A percentile compares a stretch with the other conserved stretches of the same genome.
Evolutionary conservation across 2,797 vertebrate genomes (phyloP).

Genomic region (Nannoperca obscura): DNA sequence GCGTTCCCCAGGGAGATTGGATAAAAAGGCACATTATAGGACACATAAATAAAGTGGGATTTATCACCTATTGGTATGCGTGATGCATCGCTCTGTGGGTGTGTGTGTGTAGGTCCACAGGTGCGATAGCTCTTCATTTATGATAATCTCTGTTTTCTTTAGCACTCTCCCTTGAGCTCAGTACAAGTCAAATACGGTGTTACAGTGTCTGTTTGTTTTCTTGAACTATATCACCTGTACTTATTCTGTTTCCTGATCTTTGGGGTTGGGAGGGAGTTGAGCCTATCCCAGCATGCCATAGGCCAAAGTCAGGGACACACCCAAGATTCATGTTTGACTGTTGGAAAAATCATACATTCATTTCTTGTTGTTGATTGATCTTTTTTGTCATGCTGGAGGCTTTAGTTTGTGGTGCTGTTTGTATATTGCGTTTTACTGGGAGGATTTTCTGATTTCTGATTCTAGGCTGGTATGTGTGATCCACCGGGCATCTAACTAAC

Average conservation of each 20-base stretch:
- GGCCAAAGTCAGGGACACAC: background rate
- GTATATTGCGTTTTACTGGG: background rate
- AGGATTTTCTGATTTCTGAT: background rate
- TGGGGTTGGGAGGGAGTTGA: background rate
- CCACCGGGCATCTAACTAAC: background rate
- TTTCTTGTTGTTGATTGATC: background rate
- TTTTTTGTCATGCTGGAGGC: background rate
- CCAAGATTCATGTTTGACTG: too few relatives aligned
- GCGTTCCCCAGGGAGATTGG: slow-evolving; percentile 48
- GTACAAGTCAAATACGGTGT: slow-evolving; percentile 1
- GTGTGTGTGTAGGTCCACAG: slow-evolving; percentile 42
- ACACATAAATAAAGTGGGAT: slow-evolving; percentile 66
- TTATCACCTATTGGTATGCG: slow-evolving; percentile 48
- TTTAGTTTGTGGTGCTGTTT: background rate
- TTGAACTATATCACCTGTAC: background rate
- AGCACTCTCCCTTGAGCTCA: background rate
- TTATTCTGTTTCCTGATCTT: background rate
- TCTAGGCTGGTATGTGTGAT: background rate
- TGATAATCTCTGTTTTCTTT: slow-evolving; percentile 23
- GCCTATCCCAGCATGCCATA: background rate
- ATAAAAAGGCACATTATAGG: slow-evolving; percentile 69
- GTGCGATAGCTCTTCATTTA: slow-evolving; percentile 20
- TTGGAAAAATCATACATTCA: background rate
- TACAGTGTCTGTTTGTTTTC: too few relatives aligned
- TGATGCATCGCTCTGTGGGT: slow-evolving; percentile 6